These are phyloP conservation scores for Erebia ligea DNA, from an alignment of 2,888 invertebrate genomes.

Conservation along the genomic window DNA sequence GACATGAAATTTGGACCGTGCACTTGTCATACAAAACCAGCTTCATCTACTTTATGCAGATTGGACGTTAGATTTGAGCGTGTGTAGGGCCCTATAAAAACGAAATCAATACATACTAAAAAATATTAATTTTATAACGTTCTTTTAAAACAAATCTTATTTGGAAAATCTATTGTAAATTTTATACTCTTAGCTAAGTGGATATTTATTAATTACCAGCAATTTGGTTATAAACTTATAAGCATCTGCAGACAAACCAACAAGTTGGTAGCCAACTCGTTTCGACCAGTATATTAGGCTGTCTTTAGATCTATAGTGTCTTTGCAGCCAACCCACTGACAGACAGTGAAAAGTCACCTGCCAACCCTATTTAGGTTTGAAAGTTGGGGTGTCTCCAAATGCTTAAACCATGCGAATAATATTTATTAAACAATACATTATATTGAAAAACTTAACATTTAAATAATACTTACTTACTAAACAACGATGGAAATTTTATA, in stretches of 20 bases:
- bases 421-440: not conserved
- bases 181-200: too few relatives aligned
- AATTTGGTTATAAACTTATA: not conserved
- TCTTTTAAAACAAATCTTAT: too few relatives aligned
- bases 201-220: too few relatives aligned
- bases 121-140: too few relatives aligned
- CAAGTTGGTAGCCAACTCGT: not conserved
- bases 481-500: not conserved
- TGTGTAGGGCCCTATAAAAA: not conserved
- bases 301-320: too few relatives aligned
- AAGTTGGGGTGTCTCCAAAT: not conserved
- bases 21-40: not conserved
- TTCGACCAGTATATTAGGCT: too few relatives aligned
- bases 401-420: not conserved
- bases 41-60: not conserved
- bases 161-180: too few relatives aligned
- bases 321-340: too few relatives aligned
- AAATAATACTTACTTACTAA: not conserved
- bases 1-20: not conserved
- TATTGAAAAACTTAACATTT: too few relatives aligned
- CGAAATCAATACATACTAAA: too few relatives aligned
- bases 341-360: not conserved
- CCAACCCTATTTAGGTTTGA: too few relatives aligned
- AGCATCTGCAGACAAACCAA: slow-evolving; percentile 2
- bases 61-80: not conserved